Percentiles rank a stretch among this genome's conserved stretches.
Conservation (phyloP, 1,140 invertebrate species). For the Danaus plexippus region DNA sequence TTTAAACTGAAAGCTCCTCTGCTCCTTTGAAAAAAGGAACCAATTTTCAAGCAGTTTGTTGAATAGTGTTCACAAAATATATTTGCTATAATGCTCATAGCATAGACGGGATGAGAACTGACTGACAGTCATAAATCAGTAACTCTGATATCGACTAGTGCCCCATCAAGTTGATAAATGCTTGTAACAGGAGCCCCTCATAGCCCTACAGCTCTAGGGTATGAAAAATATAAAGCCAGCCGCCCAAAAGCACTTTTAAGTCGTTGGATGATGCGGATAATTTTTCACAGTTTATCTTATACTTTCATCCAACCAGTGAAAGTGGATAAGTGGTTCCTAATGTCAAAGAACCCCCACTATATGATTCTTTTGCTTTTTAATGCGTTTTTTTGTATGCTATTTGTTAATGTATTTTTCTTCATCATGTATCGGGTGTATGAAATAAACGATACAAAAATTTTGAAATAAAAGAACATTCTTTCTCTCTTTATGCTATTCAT, state of each 20-base stretch:
- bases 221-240: constrained; percentile 33
- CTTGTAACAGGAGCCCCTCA: constrained; percentile 41
- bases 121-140: constrained; percentile 51
- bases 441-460: too few relatives aligned
- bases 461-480: too few relatives aligned
- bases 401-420: too few relatives aligned
- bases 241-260: constrained; percentile 38
- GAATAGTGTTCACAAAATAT: constrained; percentile 4
- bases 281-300: constrained; percentile 59
- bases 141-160: constrained; percentile 37
- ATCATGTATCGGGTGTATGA: too few relatives aligned
- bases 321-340: constrained; percentile 16
- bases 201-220: constrained; percentile 29
- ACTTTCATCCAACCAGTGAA: constrained; percentile 27
- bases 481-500: too few relatives aligned
- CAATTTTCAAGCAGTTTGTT: background rate
- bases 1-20: too few relatives aligned
- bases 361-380: constrained; percentile 5
- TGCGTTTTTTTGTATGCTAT: too few relatives aligned
- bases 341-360: too few relatives aligned
- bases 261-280: constrained; percentile 43
- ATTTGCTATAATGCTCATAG: constrained; percentile 14
- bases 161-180: constrained; percentile 56
- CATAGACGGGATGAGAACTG: constrained; percentile 29
- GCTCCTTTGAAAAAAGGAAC: too few relatives aligned